Evolutionary conservation across 2,888 invertebrate species (phyloP).

Genomic region (Orthosia gothica): DNA sequence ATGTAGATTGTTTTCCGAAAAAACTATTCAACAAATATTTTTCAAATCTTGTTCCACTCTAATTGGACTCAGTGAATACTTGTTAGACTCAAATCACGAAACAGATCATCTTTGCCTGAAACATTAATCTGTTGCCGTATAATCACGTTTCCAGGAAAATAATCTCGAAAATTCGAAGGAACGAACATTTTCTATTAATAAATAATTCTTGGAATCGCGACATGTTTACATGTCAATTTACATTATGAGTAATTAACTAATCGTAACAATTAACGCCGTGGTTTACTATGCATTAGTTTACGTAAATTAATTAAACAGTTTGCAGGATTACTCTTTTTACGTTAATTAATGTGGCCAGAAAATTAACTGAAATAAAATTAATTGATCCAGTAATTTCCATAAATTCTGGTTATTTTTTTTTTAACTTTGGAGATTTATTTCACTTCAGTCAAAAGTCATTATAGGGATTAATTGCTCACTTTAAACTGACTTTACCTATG

Average conservation of each 20-base stretch:
- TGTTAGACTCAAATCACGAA: no score
- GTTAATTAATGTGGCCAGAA: neutral
- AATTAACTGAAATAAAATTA: neutral
- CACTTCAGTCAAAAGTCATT: no score
- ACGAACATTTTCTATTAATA: constrained; percentile 19
- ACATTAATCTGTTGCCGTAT: neutral
- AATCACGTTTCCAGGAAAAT: constrained; percentile 6
- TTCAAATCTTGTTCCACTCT: neutral
- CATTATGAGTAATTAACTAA: constrained; percentile 70
- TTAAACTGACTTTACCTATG: no score
- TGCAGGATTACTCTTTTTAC: neutral
- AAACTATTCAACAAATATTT: no score
- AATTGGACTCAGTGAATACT: no score
- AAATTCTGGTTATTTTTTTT: no score
- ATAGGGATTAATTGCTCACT: no score
- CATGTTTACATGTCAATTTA: constrained; percentile 72
- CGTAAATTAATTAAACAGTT: constrained; percentile 25
- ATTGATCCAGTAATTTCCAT: neutral
- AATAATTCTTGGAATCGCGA: constrained; percentile 37
- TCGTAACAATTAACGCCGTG: constrained; percentile 68
- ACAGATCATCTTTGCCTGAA: no score
- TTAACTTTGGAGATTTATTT: no score
- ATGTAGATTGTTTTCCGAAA: neutral
- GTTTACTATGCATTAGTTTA: constrained; percentile 49
- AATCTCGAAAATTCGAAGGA: constrained; percentile 10